Percentiles rank a stretch among this genome's conserved stretches.
phyloP scores from a whole-genome alignment of 2,113 vertebrate species.

The Oophaga pumilio region DNA sequence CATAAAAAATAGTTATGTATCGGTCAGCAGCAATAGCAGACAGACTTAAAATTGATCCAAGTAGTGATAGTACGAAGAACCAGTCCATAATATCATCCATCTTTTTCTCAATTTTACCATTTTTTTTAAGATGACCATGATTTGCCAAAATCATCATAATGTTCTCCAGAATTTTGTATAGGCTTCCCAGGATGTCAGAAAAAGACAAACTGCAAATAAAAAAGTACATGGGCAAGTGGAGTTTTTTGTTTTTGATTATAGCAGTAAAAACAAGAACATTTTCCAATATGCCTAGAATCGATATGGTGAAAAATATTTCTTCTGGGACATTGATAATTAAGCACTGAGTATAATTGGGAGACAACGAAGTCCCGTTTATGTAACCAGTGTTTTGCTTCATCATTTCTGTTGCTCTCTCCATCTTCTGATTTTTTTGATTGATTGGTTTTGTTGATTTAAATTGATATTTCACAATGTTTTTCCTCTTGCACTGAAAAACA shows the following conservation, averaged over 20 bases:
- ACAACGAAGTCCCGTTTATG: constrained; percentile 62
- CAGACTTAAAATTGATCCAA: constrained; percentile 91
- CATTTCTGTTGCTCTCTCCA: constrained; percentile 59
- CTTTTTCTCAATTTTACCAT: constrained; percentile 72
- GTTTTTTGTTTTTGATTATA: constrained; percentile 84
- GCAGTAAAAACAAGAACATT: constrained; percentile 88
- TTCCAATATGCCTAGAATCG: constrained; percentile 82
- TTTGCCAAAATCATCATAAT: constrained; percentile 82
- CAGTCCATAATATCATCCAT: constrained; percentile 89
- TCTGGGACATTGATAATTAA: constrained; percentile 78
- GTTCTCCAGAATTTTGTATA: constrained; percentile 88
- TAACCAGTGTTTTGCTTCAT: constrained; percentile 49
- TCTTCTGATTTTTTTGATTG: constrained; percentile 55
- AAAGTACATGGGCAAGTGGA: constrained; percentile 93
- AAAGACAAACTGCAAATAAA: constrained; percentile 94
- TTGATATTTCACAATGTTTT: background rate
- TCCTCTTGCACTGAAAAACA: background rate
- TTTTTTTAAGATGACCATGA: constrained; percentile 76
- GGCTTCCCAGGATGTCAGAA: constrained; percentile 89
- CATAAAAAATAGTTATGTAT: constrained; percentile 94
- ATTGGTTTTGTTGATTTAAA: background rate
- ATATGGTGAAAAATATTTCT: constrained; percentile 84
- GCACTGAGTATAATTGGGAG: constrained; percentile 78
- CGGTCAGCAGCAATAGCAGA: constrained; percentile 89
- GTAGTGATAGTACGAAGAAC: constrained; percentile 85